Evolutionary conservation across 2,113 vertebrate species (phyloP).

Genomic region (Chionodraco myersi): DNA sequence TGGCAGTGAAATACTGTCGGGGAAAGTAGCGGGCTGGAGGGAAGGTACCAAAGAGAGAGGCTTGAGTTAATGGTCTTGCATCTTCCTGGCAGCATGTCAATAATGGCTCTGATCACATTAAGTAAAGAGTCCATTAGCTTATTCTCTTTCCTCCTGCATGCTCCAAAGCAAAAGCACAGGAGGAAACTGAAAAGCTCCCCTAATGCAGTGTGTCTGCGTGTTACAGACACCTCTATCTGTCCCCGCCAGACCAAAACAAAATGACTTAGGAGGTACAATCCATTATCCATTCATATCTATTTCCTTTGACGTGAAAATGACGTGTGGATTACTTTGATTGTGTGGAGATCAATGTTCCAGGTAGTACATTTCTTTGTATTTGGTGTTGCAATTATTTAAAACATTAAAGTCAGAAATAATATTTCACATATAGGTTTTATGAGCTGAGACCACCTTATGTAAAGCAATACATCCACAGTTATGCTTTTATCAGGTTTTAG

Average conservation of each 20-base stretch:
- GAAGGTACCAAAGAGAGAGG: slow-evolving; percentile 74
- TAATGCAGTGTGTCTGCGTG: slow-evolving; percentile 73
- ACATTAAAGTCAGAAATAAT: background rate
- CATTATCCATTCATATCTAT: slow-evolving; percentile 48
- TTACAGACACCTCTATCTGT: slow-evolving; percentile 72
- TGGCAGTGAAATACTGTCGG: slow-evolving; percentile 65
- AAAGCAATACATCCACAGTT: background rate
- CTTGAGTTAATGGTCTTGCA: slow-evolving; percentile 96
- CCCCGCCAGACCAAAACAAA: slow-evolving; percentile 58
- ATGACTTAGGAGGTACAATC: slow-evolving; percentile 49
- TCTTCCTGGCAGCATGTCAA: slow-evolving; percentile 99
- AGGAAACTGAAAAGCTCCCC: slow-evolving; percentile 79
- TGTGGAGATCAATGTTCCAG: slow-evolving; percentile 17
- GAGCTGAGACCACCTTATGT: background rate
- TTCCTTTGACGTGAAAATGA: slow-evolving; percentile 39
- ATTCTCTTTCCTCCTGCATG: slow-evolving; percentile 87
- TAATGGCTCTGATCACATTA: slow-evolving; percentile 99
- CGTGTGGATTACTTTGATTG: slow-evolving; percentile 42
- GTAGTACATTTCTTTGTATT: background rate
- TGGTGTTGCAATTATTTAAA: background rate
- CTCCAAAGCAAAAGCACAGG: slow-evolving; percentile 84
- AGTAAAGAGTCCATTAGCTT: slow-evolving; percentile 98
- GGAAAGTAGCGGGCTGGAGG: slow-evolving; percentile 57
- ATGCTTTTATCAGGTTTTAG: slow-evolving; percentile 12
- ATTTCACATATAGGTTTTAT: slow-evolving; percentile 6